These are phyloP conservation scores for Hesperia comma DNA, from an alignment of 2,888 invertebrate species.

Conservation along the genomic window DNA sequence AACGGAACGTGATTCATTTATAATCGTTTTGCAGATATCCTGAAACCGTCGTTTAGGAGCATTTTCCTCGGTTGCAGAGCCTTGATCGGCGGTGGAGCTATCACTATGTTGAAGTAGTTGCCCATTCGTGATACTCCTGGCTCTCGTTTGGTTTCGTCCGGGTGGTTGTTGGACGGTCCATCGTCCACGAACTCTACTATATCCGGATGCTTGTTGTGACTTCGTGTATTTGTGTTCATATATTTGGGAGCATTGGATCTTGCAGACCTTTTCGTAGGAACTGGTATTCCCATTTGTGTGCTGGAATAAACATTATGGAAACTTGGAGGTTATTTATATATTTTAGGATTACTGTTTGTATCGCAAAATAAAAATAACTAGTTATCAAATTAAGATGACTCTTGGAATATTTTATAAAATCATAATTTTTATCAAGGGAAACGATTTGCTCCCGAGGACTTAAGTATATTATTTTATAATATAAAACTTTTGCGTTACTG, in stretches of 20 bases:
- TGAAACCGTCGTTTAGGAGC: constrained; percentile 55
- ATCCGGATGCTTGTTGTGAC: constrained; percentile 57
- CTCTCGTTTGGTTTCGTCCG: constrained; percentile 60
- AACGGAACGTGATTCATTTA: constrained; percentile 29
- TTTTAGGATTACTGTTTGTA: too few species aligned
- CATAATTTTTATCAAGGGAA: too few species aligned
- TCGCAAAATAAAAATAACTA: too few species aligned
- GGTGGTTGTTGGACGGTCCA: constrained; percentile 46
- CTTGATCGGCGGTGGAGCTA: constrained; percentile 77
- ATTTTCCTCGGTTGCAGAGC: constrained; percentile 72
- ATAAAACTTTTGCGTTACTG: too few species aligned
- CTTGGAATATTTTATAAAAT: too few species aligned
- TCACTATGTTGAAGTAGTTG: constrained; percentile 79
- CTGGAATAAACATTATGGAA: constrained; percentile 51
- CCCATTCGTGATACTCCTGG: constrained; percentile 74
- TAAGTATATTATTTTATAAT: too few species aligned
- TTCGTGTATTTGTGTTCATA: constrained; percentile 45
- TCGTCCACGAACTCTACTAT: constrained; percentile 55
- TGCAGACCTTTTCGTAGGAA: constrained; percentile 61
- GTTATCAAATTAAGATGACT: too few species aligned
- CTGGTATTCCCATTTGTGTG: constrained; percentile 79
- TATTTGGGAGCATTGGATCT: constrained; percentile 52
- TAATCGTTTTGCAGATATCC: constrained; percentile 53
- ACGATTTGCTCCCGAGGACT: too few species aligned
- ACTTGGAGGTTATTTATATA: too few species aligned